Evolutionary conservation across 2,797 vertebrate genomes (phyloP), one percentile per base, ranked within the genome.

Genomic region (Simalia tracyae): DNA sequence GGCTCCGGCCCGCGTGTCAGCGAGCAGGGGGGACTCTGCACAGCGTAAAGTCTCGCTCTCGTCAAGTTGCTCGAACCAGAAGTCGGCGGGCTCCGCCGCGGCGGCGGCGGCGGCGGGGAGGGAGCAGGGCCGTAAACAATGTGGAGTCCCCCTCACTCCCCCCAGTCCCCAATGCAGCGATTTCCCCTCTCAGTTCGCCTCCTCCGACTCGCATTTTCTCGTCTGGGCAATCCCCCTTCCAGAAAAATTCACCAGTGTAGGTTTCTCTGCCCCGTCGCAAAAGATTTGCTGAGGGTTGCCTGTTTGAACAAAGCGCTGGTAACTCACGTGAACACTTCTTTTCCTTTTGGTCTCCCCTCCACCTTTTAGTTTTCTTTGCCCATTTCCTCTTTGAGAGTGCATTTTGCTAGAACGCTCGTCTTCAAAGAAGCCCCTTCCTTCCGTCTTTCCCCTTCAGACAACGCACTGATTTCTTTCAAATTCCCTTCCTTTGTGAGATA

Each of bases 1-100:
- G 97, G 98, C 93, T 68, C 95, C 96, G 96, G 95, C 96, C 97
- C 92, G 96, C 95, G 97, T 97, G 97, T 97, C 97, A 97, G 93
- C 42, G 46, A 95, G 92, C 95, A 95, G 94, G 95, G 95, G 42
- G 12, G 76, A 96, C 97, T 97, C 96, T 96, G 96, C 95, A 96
- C 94, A 96, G 94, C 93, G 95, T 96, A 96, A 96, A 84, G 92
- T 93, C 93, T 91, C 97, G 56, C 84, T 97, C 96, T 93, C 89
- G 90, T 93, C 94, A 95, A 95, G 95, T 93, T 89, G 60, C 92
- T 93, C 95, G 95, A 95, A 90, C 76, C 60, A 90, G 96, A 97
- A 97, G 97, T 96, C 96, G 94, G 95, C 91, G 93, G 95, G 94
- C 92, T 93, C 90, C 60, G 76, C 57, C 66, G 63, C 8, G 56